Evolutionary conservation across 2,113 vertebrate genomes (phyloP).

Genomic region (Microtus pennsylvanicus): DNA sequence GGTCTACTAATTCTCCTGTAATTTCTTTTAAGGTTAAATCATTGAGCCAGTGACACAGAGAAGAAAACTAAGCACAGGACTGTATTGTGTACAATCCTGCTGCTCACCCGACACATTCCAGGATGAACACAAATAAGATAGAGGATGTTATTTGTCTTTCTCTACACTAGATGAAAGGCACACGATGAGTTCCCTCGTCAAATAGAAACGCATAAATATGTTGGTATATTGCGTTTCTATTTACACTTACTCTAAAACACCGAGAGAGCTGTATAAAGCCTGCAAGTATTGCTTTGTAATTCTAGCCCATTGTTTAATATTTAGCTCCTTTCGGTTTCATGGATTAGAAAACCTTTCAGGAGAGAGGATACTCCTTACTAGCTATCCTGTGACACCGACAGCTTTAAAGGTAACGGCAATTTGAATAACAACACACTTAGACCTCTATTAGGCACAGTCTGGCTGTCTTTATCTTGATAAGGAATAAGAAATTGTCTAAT

Average conservation of each 20-base stretch:
- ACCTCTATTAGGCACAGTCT: conserved; percentile 79
- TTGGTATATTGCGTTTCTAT: conserved; percentile 70
- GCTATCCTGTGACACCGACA: conserved; percentile 75
- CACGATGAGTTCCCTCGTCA: conserved; percentile 54
- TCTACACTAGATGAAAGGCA: conserved; percentile 74
- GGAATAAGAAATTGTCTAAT: conserved; percentile 69
- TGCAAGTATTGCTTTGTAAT: conserved; percentile 73
- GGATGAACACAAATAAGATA: not conserved
- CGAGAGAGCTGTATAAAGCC: conserved; percentile 10
- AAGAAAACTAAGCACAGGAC: conserved; percentile 77
- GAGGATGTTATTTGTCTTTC: conserved; percentile 73
- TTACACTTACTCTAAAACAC: conserved; percentile 60
- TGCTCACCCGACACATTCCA: conserved; percentile 56
- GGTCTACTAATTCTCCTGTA: conserved; percentile 65
- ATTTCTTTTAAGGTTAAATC: conserved; percentile 76
- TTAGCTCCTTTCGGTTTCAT: conserved; percentile 80
- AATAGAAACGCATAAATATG: conserved; percentile 75
- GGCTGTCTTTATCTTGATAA: conserved; percentile 77
- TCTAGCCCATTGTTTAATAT: conserved; percentile 68
- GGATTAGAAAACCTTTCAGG: conserved; percentile 81
- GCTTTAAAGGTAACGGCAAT: conserved; percentile 79
- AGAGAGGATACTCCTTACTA: conserved; percentile 60
- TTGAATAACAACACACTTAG: conserved; percentile 85
- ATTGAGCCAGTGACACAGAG: conserved; percentile 67
- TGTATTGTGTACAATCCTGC: conserved; percentile 81